Base-by-base conservation (phyloP, 2,113 vertebrate genomes). In the Seriola rivoliana region DNA sequence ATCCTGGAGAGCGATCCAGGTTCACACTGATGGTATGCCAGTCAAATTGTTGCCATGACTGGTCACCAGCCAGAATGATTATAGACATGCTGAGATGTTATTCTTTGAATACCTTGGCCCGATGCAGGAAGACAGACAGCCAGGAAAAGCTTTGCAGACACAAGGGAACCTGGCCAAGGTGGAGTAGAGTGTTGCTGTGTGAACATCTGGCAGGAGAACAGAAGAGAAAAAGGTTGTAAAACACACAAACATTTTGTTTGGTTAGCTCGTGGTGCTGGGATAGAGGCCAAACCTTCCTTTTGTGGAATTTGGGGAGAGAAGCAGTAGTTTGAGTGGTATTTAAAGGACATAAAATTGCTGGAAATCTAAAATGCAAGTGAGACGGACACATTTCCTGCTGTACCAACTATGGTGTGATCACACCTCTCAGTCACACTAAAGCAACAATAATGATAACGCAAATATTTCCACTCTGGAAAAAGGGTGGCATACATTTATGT, bases 241-340 rank as follows among this genome's bases (percentile, higher is more conserved):
- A 76, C 85, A 83, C 73, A 82, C 86, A 88, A 85, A 88, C 81
- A 79, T 86, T 85, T 84, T 77, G 85, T 87, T 89, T 82, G 76
- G 80, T 84, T 72, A 78, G 81, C 74, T 72, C 13, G 52, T 70
- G 74, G 48, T 63, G 68, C 63, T 13, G 70, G 83, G 83, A 78
- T 7, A 0, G 52, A 48, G 36, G 84, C 82, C 86, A 85, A 13
- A 55, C 23, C 23, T 66, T 85, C 40, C 59, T 38, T 63, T 75
- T 78, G 71, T 75, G 86, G 88, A 88, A 88, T 86, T 79, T 66
- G 65, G 34, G 60, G 46, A 71, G 59, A 50, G 57, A 60, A 9
- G 63, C 23, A 59, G 55, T 2, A 44, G 52, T 68, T 14, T 64
- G 14, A 65, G 59, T 19, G 42, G 64, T 25, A 73, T 76, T 74